phyloP scores from a whole-genome alignment of 2,797 vertebrate genomes.

The Tympanoctomys barrerae region DNA sequence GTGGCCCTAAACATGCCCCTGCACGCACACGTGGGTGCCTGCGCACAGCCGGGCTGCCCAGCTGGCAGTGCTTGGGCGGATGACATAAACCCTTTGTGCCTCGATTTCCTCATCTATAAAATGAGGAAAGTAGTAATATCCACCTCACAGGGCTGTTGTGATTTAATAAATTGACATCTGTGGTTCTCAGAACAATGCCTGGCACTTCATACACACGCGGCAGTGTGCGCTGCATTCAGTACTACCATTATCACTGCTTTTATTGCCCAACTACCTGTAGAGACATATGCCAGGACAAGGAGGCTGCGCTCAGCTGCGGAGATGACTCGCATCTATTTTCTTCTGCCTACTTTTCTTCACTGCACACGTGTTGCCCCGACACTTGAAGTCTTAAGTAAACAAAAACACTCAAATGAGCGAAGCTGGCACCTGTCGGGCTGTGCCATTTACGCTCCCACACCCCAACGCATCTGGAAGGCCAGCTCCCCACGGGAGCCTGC shows the following conservation, averaged over 20 bases:
- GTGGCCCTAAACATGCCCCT: neutral
- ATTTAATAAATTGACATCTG: neutral
- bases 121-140: neutral
- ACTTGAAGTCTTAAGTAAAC: neutral
- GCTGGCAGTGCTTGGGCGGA: neutral
- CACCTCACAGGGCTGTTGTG: accelerated
- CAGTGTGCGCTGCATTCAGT: neutral
- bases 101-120: neutral
- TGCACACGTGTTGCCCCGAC: neutral
- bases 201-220: accelerated
- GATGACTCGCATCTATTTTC: neutral
- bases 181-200: neutral
- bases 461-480: neutral
- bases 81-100: neutral
- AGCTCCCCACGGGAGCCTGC: neutral
- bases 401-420: neutral
- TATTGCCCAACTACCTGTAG: neutral
- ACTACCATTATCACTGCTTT: neutral
- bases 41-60: neutral
- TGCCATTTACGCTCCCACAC: too few relatives aligned
- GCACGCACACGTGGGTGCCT: neutral
- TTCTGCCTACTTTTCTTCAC: neutral
- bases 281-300: neutral
- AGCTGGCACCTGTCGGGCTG: neutral
- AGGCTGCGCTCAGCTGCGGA: neutral